Conservation (phyloP, 2,113 vertebrate species). For the Dasypus novemcinctus region DNA sequence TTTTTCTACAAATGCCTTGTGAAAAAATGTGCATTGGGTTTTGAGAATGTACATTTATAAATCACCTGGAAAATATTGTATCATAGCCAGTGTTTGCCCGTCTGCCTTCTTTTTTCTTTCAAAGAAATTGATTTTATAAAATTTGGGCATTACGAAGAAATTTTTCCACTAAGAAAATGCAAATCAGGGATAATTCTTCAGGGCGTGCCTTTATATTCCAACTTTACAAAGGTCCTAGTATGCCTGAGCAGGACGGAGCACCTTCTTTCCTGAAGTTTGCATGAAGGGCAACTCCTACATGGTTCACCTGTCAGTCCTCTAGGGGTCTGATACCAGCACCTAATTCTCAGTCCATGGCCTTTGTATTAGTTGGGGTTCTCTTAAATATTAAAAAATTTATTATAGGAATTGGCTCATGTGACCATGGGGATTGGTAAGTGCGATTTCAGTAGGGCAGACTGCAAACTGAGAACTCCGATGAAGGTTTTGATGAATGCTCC, state of each 20-base stretch:
- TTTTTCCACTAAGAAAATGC: neutral
- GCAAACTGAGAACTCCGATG: too few relatives aligned
- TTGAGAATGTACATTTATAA: neutral
- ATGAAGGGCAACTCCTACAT: neutral
- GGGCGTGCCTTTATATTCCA: neutral
- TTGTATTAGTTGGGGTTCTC: too few relatives aligned
- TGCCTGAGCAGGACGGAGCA: neutral
- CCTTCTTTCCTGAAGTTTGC: neutral
- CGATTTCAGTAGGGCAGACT: too few relatives aligned
- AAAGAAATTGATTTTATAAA: slow-evolving; percentile 5
- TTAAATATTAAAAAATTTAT: too few relatives aligned
- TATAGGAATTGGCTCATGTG: too few relatives aligned
- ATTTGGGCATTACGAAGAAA: neutral
- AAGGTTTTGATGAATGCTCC: too few relatives aligned
- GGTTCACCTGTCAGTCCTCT: neutral
- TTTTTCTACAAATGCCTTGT: neutral
- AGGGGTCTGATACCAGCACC: neutral
- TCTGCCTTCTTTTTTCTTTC: neutral
- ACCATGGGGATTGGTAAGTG: too few relatives aligned
- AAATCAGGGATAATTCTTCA: neutral
- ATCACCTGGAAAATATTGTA: slow-evolving; percentile 6
- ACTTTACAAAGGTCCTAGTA: neutral
- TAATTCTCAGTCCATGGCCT: neutral
- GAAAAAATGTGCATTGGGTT: slow-evolving; percentile 9
- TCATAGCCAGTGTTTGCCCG: neutral